Conservation (phyloP, 2,113 vertebrate species). For the Dipodomys spectabilis region DNA sequence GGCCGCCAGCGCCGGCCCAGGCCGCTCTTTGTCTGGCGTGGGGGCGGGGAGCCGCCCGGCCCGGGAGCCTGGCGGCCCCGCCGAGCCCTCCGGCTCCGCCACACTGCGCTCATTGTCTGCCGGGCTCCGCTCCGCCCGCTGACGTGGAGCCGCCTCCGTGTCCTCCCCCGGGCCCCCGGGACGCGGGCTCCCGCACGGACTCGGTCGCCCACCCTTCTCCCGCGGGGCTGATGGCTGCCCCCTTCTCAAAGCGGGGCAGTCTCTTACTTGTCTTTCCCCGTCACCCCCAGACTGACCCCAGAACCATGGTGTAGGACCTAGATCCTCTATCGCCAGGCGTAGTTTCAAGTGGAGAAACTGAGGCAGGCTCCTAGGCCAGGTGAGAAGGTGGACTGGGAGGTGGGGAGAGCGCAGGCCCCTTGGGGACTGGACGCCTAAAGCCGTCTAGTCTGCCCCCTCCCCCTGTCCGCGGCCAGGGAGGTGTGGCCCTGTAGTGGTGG, state of each 20-base stretch:
- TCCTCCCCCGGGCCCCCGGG: background rate
- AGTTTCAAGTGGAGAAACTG: conserved; percentile 37
- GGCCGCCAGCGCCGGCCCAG: conserved; percentile 81
- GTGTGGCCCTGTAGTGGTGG: accelerated
- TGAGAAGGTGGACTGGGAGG: background rate
- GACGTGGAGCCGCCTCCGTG: conserved; percentile 59
- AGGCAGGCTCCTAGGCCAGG: background rate
- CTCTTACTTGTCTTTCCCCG: too few relatives aligned
- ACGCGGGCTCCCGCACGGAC: background rate
- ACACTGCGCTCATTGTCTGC: conserved; percentile 79
- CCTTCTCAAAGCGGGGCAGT: background rate
- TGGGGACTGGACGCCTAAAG: background rate
- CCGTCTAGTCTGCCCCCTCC: background rate
- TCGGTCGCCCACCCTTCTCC: background rate
- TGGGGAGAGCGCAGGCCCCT: background rate
- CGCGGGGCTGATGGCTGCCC: background rate
- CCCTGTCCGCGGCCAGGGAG: background rate
- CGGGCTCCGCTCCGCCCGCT: conserved; percentile 40
- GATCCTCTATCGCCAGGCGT: accelerated
- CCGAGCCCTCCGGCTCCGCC: conserved; percentile 70
- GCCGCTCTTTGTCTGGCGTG: conserved; percentile 82
- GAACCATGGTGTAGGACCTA: background rate
- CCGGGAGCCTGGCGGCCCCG: conserved; percentile 80
- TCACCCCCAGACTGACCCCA: background rate
- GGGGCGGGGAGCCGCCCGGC: conserved; percentile 80